Conservation (phyloP, 1,140 invertebrate species). For the Dinoponera quadriceps region DNA sequence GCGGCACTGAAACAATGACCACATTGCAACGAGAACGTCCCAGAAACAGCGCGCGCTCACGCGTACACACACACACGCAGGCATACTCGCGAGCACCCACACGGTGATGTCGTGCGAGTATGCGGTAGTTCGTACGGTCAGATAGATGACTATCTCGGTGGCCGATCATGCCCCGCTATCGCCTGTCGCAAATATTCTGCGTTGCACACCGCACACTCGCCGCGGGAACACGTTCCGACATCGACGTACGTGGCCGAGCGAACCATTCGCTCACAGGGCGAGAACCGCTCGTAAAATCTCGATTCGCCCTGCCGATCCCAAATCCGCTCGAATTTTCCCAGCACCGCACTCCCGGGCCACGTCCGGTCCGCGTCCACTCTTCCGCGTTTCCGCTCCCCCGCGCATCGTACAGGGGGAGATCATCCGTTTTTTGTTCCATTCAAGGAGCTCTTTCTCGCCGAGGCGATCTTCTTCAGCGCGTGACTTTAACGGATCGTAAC, state of each 20-base stretch:
- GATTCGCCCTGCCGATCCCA: conserved; percentile 48
- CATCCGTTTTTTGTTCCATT: conserved; percentile 45
- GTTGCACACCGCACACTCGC: not conserved
- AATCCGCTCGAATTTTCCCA: conserved; percentile 43
- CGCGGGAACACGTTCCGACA: conserved; percentile 4
- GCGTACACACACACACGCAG: not conserved
- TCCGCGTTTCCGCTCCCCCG: not conserved
- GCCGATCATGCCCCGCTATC: conserved; percentile 33
- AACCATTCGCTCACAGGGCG: conserved; percentile 19
- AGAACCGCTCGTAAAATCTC: conserved; percentile 71
- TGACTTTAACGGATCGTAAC: conserved; percentile 49
- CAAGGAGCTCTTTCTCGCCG: conserved; percentile 15
- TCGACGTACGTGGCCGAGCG: conserved; percentile 35
- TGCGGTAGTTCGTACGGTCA: conserved; percentile 21
- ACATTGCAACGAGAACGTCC: conserved; percentile 59
- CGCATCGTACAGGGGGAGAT: not conserved
- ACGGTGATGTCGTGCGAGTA: not conserved
- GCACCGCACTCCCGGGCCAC: not conserved
- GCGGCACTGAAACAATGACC: conserved; percentile 90
- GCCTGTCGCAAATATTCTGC: conserved; percentile 64
- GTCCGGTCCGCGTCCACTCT: not conserved
- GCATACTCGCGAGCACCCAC: conserved; percentile 14
- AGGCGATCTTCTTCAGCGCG: conserved; percentile 22
- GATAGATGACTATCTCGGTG: conserved; percentile 68
- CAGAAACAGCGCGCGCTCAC: not conserved